phyloP scores from a whole-genome alignment of 2,113 vertebrate species.

The Dicentrarchus labrax region DNA sequence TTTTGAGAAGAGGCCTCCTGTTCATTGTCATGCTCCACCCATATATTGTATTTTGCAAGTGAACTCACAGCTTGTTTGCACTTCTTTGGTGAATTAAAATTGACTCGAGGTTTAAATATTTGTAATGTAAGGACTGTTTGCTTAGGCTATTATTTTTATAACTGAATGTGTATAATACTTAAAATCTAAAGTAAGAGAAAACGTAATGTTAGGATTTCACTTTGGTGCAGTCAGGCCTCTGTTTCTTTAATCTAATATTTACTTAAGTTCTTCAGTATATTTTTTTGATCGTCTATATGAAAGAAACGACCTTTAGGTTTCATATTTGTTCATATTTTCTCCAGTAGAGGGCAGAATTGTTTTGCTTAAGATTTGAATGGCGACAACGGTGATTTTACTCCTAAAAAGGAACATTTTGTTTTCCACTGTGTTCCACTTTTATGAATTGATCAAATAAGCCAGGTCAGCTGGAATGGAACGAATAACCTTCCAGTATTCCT shows the following conservation, averaged over 20 bases:
- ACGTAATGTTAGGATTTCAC: background rate
- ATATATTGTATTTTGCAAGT: background rate
- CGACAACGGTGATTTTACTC: background rate
- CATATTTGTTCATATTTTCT: constrained; percentile 29
- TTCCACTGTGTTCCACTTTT: background rate
- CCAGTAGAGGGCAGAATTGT: constrained; percentile 70
- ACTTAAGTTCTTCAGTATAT: background rate
- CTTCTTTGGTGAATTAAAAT: background rate
- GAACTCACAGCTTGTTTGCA: background rate
- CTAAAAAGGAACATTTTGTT: background rate
- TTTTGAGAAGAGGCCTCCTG: constrained; percentile 32
- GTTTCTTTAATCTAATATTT: background rate
- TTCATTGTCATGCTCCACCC: background rate
- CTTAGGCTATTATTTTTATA: background rate
- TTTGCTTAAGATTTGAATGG: constrained; percentile 30
- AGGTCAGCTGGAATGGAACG: background rate
- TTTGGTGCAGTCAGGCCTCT: background rate
- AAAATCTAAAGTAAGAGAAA: no score
- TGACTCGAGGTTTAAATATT: background rate
- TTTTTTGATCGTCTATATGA: background rate
- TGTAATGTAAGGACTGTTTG: background rate
- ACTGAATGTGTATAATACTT: background rate
- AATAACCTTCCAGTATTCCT: background rate
- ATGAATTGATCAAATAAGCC: background rate
- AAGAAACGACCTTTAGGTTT: background rate